Percentiles rank a stretch among this genome's conserved stretches.
These are phyloP conservation scores for Bergia puertoricense DNA, from an alignment of 92 coral and sea anemone genomes.

Conservation along the genomic window DNA sequence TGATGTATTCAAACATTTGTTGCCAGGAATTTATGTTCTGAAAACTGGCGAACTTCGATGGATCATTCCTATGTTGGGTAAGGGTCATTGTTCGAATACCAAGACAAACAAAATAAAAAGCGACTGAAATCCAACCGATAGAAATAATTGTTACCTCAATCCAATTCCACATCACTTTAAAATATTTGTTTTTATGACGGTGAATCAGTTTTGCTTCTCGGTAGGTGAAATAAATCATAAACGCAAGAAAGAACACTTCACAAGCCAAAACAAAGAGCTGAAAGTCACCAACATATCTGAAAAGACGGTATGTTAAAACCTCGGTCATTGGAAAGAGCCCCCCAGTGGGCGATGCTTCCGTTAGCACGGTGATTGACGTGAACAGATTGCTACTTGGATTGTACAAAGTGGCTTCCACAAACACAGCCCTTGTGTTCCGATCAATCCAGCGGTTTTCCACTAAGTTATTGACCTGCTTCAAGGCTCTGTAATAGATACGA, in stretches of 20 bases:
- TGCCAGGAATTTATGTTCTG: slow-evolving; percentile 91
- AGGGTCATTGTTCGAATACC: slow-evolving; percentile 80
- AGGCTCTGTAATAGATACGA: slow-evolving; percentile 72
- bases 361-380: slow-evolving; percentile 80
- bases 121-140: slow-evolving; percentile 79
- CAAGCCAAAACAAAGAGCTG: slow-evolving; percentile 83
- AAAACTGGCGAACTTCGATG: slow-evolving; percentile 75
- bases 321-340: slow-evolving; percentile 67
- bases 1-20: slow-evolving; percentile 72
- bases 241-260: slow-evolving; percentile 72
- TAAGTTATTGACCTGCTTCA: slow-evolving; percentile 60
- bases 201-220: slow-evolving; percentile 71
- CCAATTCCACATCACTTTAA: slow-evolving; percentile 76
- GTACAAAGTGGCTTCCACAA: slow-evolving; percentile 81
- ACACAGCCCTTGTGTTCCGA: slow-evolving; percentile 72
- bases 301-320: slow-evolving; percentile 78
- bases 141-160: slow-evolving; percentile 64
- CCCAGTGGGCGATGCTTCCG: slow-evolving; percentile 81
- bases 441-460: slow-evolving; percentile 69
- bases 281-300: slow-evolving; percentile 91
- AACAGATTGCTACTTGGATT: slow-evolving; percentile 92
- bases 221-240: slow-evolving; percentile 77
- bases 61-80: slow-evolving; percentile 60
- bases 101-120: slow-evolving; percentile 73
- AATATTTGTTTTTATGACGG: slow-evolving; percentile 47